Evolutionary conservation across 2,888 invertebrate species (phyloP), one percentile per base, ranked within the genome.

Genomic region (Encarsia formosa): DNA sequence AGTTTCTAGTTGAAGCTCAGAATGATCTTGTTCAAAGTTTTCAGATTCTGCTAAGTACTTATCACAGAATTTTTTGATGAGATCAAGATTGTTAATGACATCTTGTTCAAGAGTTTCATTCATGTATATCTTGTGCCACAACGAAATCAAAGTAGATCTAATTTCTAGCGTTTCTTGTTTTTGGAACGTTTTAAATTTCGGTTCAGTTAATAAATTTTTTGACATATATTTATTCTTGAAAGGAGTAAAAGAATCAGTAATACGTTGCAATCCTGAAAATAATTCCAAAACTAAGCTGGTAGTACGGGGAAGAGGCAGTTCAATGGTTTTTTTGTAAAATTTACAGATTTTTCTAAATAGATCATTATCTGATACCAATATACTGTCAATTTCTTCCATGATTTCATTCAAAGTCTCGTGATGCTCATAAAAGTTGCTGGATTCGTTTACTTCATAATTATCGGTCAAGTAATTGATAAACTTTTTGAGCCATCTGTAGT

Each of bases 401-500:
- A 70, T 54, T 22, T 62, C 50, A 2, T 66, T 62, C 11, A 74
- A 51, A 11, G 63, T 49, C 23, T 68, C 59, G 2, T 69, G 49
- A 49, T 70, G 64, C 1, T 32, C 52, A 26, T 54, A 61, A 26
- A 58, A 56, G 1, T 58, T 49, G 0, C 34, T 31, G 11, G 54
- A 47, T 6, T 53, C 47, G 1, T 34, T 11, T 4, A 37, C 38
- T 4, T 61, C 52, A 9, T 52, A 54, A 18, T 58, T 55, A 1
- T 44, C 34, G 16, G 64, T 60, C 1, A 67, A 37, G 5, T 58
- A 60, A 2, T 63, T 63, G 8, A 71, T 43, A 22, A 65, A 78
- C 66, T 89, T 89, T 16, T 79, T 73, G 31, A 89, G 68, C 89
- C 89, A 90, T 69, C 83, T 86, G 62, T 82, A 86, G 66, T 89